These are phyloP conservation scores for Syritta pipiens DNA, from an alignment of 2,888 invertebrate genomes.

Conservation along the genomic window DNA sequence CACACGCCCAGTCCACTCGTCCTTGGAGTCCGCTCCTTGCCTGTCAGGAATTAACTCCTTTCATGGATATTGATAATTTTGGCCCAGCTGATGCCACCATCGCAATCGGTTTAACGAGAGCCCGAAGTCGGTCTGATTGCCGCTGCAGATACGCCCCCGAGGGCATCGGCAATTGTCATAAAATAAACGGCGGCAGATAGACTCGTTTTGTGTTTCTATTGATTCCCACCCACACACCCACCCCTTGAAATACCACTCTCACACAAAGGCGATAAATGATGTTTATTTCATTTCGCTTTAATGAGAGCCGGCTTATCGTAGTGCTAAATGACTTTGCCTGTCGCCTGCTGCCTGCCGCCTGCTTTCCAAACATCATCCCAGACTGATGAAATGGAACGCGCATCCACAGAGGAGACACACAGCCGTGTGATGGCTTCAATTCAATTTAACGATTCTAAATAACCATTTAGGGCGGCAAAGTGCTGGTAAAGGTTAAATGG, in stretches of 20 bases:
- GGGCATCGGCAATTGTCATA: constrained; percentile 63
- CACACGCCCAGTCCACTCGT: too few relatives aligned
- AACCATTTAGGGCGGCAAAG: constrained; percentile 52
- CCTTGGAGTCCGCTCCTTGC: too few relatives aligned
- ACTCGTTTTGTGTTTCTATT: constrained; percentile 16
- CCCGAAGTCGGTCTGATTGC: constrained; percentile 59
- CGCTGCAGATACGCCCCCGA: constrained; percentile 46
- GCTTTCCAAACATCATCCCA: constrained; percentile 35
- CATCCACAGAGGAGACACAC: constrained; percentile 4
- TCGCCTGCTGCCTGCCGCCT: constrained; percentile 10
- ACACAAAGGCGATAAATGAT: constrained; percentile 34
- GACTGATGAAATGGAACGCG: constrained; percentile 41
- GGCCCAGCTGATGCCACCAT: constrained; percentile 60
- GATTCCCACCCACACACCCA: not conserved
- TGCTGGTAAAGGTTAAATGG: constrained; percentile 61
- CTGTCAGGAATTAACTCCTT: constrained; percentile 62
- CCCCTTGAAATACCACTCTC: not conserved
- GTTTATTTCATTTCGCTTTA: constrained; percentile 63
- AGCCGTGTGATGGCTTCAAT: constrained; percentile 49
- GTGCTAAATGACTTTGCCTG: constrained; percentile 57
- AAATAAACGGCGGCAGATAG: constrained; percentile 40
- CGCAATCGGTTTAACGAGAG: constrained; percentile 36
- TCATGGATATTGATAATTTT: constrained; percentile 67
- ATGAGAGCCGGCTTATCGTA: constrained; percentile 55
- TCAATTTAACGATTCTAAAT: constrained; percentile 63